Percentiles rank a stretch among this genome's conserved stretches.
phyloP scores from a whole-genome alignment of 2,797 vertebrate genomes.

The Pseudochirops cupreus region DNA sequence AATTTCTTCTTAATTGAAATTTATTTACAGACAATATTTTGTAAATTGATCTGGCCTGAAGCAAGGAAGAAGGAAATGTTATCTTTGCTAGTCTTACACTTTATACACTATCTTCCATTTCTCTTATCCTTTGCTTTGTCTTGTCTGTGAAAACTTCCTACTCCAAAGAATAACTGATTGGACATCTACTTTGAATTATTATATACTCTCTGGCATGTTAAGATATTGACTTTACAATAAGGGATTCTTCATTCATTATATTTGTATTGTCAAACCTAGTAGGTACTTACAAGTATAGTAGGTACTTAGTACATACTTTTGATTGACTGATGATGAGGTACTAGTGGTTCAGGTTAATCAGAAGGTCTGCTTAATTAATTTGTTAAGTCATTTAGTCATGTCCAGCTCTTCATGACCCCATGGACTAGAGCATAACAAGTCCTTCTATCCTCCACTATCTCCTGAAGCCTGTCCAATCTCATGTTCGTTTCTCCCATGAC shows the following conservation, averaged over 20 bases:
- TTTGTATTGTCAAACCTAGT: background rate
- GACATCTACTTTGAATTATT: background rate
- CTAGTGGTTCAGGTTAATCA: background rate
- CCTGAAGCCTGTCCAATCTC: background rate
- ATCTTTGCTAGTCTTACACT: background rate
- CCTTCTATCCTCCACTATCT: background rate
- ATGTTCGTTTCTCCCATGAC: background rate
- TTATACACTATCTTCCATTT: background rate
- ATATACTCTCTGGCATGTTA: background rate
- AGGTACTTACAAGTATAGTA: background rate
- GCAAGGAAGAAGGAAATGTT: background rate
- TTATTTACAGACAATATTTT: background rate
- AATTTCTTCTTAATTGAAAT: background rate
- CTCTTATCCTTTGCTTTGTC: background rate
- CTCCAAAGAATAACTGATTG: too few relatives aligned
- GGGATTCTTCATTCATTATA: background rate
- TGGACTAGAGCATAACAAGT: background rate
- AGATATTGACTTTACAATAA: background rate
- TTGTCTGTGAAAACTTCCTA: background rate
- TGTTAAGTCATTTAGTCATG: background rate
- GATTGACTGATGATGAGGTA: background rate
- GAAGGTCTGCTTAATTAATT: background rate
- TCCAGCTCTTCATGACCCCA: background rate
- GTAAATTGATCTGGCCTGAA: accelerated
- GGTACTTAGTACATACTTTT: background rate